Evolutionary conservation across 2,888 invertebrate genomes (phyloP), one percentile per base, ranked within the genome.

Genomic region (Diplolepis rosae): DNA sequence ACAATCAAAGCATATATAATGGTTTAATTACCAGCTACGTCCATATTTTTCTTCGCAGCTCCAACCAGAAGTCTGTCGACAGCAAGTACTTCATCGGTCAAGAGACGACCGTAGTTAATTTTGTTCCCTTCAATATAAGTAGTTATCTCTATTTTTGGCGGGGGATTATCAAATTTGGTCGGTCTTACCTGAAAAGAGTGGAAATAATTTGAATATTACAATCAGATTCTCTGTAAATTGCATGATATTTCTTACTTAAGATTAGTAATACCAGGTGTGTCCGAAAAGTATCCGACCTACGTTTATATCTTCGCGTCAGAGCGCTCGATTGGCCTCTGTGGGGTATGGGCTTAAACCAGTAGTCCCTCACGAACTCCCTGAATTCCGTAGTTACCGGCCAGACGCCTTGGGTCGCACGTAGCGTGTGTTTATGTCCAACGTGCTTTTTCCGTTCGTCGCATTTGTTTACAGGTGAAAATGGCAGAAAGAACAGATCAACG

Each of bases 61-160:
- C 95, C 94, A 7, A 98, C 92, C 24, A 98, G 90, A 73, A 94
- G 90, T 81, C 94, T 91, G 86, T 98, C 98, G 1, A 95, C 95
- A 54, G 95, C 93, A 71, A 97, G 87, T 42, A 97, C 95, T 90
- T 97, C 96, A 89, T 97, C 96, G 5, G 95, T 95, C 73, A 97
- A 90, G 69, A 97, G 90, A 87, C 93, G 93, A 6, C 94, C 94
- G 89, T 93, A 96, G 88, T 96, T 94, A 56, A 96, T 94, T 85
- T 92, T 93, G 7, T 94, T 93, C 79, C 92, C 92, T 79, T 94
- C 94, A 72, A 95, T 90, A 83, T 96, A 96, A 83, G 91, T 93
- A 68, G 92, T 89, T 28, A 85, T 77, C 48, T 87, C 81, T 65
- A 87, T 70, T 80, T 86, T 84, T 39, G 80, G 78, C 11, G 75